Evolutionary conservation across 2,113 vertebrate species (phyloP).

Genomic region (Sinocyclocheilus rhinocerous): DNA sequence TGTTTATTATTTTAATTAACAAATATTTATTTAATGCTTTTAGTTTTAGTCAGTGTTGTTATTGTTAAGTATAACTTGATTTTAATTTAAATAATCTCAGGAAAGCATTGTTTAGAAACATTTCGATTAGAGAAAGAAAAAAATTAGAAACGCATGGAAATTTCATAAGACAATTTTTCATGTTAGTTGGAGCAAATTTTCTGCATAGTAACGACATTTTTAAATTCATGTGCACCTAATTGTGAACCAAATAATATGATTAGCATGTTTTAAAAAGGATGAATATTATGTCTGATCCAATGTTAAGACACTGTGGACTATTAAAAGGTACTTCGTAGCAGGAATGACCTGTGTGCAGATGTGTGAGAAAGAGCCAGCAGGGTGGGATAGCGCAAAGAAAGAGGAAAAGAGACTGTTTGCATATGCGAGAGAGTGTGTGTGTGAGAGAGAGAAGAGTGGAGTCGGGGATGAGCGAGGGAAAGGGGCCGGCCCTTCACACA

Average conservation of each 20-base stretch:
- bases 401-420: slow-evolving; percentile 36
- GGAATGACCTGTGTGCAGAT: background rate
- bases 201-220: background rate
- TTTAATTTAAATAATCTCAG: background rate
- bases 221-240: background rate
- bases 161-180: background rate
- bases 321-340: background rate
- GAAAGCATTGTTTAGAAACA: background rate
- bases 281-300: background rate
- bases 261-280: background rate
- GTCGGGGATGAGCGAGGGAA: slow-evolving; percentile 58
- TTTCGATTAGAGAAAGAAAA: background rate
- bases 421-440: background rate
- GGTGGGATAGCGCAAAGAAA: background rate
- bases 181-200: background rate
- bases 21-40: background rate
- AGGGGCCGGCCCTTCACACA: no score
- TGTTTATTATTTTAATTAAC: no score
- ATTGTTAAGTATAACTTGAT: background rate
- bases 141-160: background rate
- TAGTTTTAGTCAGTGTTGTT: background rate
- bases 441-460: slow-evolving; percentile 50
- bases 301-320: background rate
- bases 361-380: background rate
- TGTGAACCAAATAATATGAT: background rate